Conservation (phyloP, 2,113 vertebrate genomes). For the Nanorana parkeri region DNA sequence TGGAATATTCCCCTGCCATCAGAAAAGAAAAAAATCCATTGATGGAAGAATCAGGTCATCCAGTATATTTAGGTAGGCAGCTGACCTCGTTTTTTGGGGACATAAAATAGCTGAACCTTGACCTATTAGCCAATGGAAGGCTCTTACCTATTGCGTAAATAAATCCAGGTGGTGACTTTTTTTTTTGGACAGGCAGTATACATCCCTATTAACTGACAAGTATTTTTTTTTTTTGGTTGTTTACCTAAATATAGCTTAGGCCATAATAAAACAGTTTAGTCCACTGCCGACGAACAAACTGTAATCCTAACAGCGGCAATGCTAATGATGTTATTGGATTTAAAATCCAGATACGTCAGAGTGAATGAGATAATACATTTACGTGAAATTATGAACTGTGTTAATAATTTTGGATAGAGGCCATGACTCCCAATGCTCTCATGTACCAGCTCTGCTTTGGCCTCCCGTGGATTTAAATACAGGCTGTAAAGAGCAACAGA, state of each 20-base stretch:
- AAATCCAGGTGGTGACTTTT: no score
- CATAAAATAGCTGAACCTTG: no score
- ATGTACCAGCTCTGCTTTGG: conserved; percentile 27
- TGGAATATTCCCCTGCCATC: no score
- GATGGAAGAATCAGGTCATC: no score
- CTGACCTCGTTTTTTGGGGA: no score
- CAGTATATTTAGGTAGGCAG: no score
- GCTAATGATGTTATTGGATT: conserved; percentile 7
- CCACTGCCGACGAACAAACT: neutral
- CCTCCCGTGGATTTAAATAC: conserved; percentile 53
- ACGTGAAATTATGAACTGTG: conserved; percentile 20
- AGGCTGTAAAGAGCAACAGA: conserved; percentile 54
- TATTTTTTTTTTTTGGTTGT: no score
- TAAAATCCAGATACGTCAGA: conserved; percentile 7
- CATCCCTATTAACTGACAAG: no score
- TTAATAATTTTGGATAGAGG: conserved; percentile 31
- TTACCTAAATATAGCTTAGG: neutral
- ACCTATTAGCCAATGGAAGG: no score
- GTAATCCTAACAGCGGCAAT: neutral
- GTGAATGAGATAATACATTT: neutral
- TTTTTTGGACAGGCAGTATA: no score
- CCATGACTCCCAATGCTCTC: conserved; percentile 5
- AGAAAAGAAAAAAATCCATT: no score
- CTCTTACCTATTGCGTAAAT: no score
- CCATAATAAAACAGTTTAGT: neutral